Conservation (phyloP, 2,113 vertebrate genomes). For the Stigmatopora argus region DNA sequence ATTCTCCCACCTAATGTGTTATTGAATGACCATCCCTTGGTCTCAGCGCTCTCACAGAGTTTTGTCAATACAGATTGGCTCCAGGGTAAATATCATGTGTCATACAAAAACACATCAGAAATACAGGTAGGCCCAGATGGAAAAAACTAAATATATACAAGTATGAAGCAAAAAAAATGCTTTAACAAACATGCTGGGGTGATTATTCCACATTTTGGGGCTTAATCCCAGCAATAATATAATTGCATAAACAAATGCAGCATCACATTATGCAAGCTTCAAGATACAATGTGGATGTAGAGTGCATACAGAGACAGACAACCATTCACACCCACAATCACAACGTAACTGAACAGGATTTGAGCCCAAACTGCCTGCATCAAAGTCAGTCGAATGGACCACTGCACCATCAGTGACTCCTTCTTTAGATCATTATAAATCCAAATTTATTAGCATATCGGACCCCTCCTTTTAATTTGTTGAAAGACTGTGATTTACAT, state of each 20-base stretch:
- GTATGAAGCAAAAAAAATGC: neutral
- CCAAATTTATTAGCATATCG: neutral
- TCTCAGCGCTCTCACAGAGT: conserved; percentile 27
- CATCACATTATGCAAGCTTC: neutral
- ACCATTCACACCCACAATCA: too few species aligned
- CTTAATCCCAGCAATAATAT: neutral
- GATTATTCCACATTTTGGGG: neutral
- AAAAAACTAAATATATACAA: conserved; percentile 38
- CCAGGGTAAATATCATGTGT: conserved; percentile 60
- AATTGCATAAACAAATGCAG: neutral
- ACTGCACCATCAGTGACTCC: too few species aligned
- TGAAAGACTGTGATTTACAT: neutral
- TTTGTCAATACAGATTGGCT: conserved; percentile 54
- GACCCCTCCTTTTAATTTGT: neutral
- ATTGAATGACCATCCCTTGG: conserved; percentile 24
- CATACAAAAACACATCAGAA: conserved; percentile 20
- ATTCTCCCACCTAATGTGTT: conserved; percentile 30
- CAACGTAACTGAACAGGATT: too few species aligned
- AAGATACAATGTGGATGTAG: neutral
- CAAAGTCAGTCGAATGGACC: too few species aligned
- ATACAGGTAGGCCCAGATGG: conserved; percentile 28
- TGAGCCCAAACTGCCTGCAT: too few species aligned
- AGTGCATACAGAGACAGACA: too few species aligned
- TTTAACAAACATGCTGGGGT: neutral
- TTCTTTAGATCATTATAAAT: neutral